Base-by-base conservation (phyloP, 2,113 vertebrate species). In the Columbina picui region DNA sequence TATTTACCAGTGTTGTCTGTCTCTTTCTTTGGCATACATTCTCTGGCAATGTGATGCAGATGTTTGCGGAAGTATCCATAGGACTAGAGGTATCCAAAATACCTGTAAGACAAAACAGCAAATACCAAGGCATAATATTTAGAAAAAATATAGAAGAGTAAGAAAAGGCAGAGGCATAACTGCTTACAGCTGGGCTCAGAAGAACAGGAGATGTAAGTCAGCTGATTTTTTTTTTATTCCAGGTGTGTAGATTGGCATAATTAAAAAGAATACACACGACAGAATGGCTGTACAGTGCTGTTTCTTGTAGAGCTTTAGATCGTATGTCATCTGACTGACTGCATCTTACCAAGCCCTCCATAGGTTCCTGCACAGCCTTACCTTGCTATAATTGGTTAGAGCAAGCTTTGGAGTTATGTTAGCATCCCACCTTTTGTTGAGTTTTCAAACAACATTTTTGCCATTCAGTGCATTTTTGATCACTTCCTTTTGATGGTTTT, bases 11-110 rank as follows among this genome's bases (percentile, higher is more conserved):
- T 41, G 20, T 45, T 63, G 25, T 50, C 47, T 50, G 9, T 63
- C 11, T n/a, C 15, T 61, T 55, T 32, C 43, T 68, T 81, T 36
- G 50, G 8, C 6, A 10, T 68, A 14, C 9, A 7, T 10, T 67
- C 21, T 82, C 3, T 73, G 8, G 32, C 32, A 65, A 3, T 0
- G 0, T 68, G 61, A 18, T 85, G 8, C 25, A 55, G 34, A 20
- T 70, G 36, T 10, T 65, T 18, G 45, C 10, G 65, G 32, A 59
- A 9, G 6, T 32, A 47, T 41, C 82, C 6, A 12, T 55, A 29
- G 15, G 14, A 52, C 15, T 30, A 39, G 27, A 56, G 22, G 3
- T 56, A 38, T 64, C 30, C 34, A 49, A 75, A 64, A 39, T 60
- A 59, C 27, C 21, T 77, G 12, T 39, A 93, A 90, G 18, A 9